Percentiles rank a stretch among this genome's conserved stretches.
phyloP scores from a whole-genome alignment of 2,113 vertebrate genomes.

The Thinocorus orbignyianus region DNA sequence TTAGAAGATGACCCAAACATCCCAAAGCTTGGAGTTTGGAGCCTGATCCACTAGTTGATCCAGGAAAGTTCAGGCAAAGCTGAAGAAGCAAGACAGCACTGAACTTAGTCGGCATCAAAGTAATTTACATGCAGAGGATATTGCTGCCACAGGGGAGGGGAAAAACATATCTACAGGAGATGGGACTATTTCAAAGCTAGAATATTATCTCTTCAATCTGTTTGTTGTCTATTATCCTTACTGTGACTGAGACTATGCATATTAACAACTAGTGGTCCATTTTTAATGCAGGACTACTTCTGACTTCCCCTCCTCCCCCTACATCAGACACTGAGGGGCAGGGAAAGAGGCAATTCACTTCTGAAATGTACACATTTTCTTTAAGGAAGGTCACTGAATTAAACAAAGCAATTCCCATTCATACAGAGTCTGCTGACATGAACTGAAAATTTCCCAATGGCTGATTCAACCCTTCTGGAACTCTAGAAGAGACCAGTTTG shows the following conservation, averaged over 20 bases:
- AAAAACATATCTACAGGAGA: neutral
- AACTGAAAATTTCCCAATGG: neutral
- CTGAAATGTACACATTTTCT: neutral
- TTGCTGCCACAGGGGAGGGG: neutral
- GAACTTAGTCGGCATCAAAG: neutral
- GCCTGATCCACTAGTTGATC: neutral
- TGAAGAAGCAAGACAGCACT: neutral
- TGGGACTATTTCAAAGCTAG: neutral
- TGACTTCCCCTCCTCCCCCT: neutral
- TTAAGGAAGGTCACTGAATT: neutral
- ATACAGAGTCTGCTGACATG: neutral
- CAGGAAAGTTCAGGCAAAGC: neutral
- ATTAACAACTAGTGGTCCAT: neutral
- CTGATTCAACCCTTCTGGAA: neutral
- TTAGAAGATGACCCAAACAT: neutral
- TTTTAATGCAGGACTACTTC: neutral
- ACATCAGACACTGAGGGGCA: neutral
- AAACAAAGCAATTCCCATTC: neutral
- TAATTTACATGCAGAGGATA: slow-evolving; percentile 45
- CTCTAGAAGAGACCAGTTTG: neutral
- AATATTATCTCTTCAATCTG: slow-evolving; percentile 41
- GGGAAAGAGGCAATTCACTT: neutral
- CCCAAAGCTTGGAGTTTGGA: neutral
- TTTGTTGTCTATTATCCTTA: slow-evolving; percentile 36
- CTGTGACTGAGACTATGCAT: neutral